Evolutionary conservation across 2,888 invertebrate genomes (phyloP).

Genomic region (Drosophila affinis): DNA sequence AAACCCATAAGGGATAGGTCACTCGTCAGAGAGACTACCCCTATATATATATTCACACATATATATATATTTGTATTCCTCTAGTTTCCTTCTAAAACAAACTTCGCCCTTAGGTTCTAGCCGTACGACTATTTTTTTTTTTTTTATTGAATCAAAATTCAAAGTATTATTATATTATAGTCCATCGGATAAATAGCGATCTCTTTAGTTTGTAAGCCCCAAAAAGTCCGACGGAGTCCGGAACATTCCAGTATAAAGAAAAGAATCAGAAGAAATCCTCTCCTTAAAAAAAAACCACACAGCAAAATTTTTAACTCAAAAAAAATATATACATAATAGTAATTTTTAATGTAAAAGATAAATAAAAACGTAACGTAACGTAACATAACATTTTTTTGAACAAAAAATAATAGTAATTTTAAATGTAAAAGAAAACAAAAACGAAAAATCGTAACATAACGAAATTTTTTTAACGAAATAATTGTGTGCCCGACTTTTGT

Average conservation of each 20-base stretch:
- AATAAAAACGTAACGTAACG: slow-evolving; percentile 8
- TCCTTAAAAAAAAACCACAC: slow-evolving; percentile 17
- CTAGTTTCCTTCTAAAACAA: slow-evolving; percentile 34
- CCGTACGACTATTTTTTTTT: slow-evolving; percentile 20
- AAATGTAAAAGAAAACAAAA: slow-evolving; percentile 44
- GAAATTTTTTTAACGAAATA: slow-evolving; percentile 28
- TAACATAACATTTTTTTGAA: neutral
- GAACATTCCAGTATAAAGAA: slow-evolving; percentile 62
- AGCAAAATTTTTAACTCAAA: slow-evolving; percentile 15
- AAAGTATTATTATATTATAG: slow-evolving; percentile 76
- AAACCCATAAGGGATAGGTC: neutral
- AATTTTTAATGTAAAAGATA: neutral
- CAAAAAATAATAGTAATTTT: slow-evolving; percentile 34
- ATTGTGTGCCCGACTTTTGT: slow-evolving; percentile 78
- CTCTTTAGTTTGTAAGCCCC: slow-evolving; percentile 65
- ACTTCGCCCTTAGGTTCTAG: slow-evolving; percentile 52
- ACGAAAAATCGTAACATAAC: slow-evolving; percentile 16
- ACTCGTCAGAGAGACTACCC: neutral
- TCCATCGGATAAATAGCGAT: slow-evolving; percentile 69
- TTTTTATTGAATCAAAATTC: slow-evolving; percentile 52
- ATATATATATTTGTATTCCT: slow-evolving; percentile 10
- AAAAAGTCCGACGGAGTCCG: slow-evolving; percentile 47
- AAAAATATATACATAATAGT: neutral
- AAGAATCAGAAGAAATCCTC: slow-evolving; percentile 36
- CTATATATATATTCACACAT: neutral